These are phyloP conservation scores for Argyrosomus japonicus DNA, from an alignment of 2,113 vertebrate species.

Conservation along the genomic window DNA sequence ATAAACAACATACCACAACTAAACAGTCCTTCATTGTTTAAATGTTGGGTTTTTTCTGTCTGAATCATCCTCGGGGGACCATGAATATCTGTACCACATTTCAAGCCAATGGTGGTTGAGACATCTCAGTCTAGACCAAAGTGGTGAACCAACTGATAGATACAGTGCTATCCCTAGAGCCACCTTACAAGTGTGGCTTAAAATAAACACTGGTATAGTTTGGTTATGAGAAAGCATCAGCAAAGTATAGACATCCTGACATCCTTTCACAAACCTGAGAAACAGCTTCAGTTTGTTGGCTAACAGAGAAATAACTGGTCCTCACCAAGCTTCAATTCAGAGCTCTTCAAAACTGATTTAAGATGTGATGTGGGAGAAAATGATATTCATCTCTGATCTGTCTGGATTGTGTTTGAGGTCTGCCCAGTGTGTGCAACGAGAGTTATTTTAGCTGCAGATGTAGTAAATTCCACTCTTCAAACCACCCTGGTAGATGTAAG, in stretches of 20 bases:
- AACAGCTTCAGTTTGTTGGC: background rate
- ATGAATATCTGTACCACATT: background rate
- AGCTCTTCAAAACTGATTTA: slow-evolving; percentile 8
- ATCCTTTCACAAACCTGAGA: background rate
- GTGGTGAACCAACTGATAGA: too few relatives aligned
- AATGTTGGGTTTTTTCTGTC: too few relatives aligned
- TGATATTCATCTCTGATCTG: background rate
- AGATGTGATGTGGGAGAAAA: slow-evolving; percentile 10
- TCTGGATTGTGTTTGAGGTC: slow-evolving; percentile 20
- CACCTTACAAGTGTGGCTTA: background rate
- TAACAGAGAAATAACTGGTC: background rate
- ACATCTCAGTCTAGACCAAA: background rate
- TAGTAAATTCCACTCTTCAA: slow-evolving; percentile 42
- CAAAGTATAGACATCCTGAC: background rate
- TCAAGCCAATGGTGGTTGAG: too few relatives aligned
- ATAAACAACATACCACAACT: too few relatives aligned
- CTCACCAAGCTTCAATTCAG: background rate
- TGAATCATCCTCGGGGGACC: background rate
- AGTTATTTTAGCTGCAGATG: slow-evolving; percentile 34
- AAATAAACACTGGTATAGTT: background rate
- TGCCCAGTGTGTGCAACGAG: background rate
- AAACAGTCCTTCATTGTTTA: too few relatives aligned
- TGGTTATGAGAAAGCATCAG: background rate
- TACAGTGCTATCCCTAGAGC: background rate
- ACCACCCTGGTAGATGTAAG: slow-evolving; percentile 37